A percentile compares a stretch with the other conserved stretches of the same genome.
phyloP scores from a whole-genome alignment of 2,888 invertebrate species.

The Lasioglossum pauxillum region DNA sequence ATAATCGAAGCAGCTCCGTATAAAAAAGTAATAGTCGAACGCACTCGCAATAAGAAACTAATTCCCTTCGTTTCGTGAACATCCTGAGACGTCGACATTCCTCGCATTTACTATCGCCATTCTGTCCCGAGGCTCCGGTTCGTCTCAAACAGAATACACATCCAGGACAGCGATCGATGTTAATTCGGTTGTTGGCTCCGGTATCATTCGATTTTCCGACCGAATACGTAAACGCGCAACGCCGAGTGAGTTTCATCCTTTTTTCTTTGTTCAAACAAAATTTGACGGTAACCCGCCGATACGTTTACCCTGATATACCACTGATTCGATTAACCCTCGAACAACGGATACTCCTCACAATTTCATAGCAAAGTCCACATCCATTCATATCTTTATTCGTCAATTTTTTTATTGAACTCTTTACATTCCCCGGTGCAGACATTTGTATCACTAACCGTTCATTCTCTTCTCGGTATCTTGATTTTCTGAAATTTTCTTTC shows the following conservation, averaged over 20 bases:
- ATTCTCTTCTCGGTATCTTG: background rate
- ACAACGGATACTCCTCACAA: background rate
- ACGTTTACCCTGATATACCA: background rate
- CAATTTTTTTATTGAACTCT: background rate
- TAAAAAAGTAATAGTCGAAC: background rate
- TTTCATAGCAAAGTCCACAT: background rate
- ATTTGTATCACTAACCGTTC: no score
- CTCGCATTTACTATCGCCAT: background rate
- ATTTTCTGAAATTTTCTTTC: background rate
- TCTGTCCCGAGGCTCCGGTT: background rate
- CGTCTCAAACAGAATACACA: background rate
- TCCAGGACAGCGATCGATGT: conserved; percentile 30
- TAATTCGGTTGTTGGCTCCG: conserved; percentile 38
- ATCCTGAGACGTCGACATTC: background rate
- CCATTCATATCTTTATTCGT: background rate
- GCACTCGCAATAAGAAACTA: background rate
- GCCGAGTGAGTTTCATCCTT: background rate
- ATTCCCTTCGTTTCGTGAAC: background rate
- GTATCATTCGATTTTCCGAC: conserved; percentile 34
- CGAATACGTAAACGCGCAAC: conserved; percentile 17
- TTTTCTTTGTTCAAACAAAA: conserved; percentile 23
- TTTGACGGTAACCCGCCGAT: background rate
- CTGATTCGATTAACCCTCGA: conserved; percentile 15
- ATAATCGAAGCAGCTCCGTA: background rate
- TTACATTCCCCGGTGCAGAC: no score